These are phyloP conservation scores for Dryomyza anilis DNA, from an alignment of 2,888 invertebrate genomes.

Conservation along the genomic window DNA sequence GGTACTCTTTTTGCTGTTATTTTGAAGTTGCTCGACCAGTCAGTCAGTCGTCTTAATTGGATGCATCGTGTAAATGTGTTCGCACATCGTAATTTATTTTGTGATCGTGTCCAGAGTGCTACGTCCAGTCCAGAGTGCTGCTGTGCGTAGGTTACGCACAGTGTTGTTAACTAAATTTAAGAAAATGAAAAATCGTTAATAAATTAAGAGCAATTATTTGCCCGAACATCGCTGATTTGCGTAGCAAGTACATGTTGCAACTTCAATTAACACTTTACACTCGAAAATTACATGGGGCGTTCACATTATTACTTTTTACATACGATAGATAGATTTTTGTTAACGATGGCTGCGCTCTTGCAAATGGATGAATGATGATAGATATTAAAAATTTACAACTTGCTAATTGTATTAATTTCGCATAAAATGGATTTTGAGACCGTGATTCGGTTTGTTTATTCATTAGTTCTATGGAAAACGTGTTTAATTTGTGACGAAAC, in stretches of 20 bases:
- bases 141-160: background rate
- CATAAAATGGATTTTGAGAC: slow-evolving; percentile 36
- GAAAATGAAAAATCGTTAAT: slow-evolving; percentile 46
- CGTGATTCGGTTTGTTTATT: slow-evolving; percentile 44
- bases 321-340: background rate
- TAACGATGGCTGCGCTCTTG: background rate
- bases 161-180: slow-evolving; percentile 22
- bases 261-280: slow-evolving; percentile 29
- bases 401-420: slow-evolving; percentile 53
- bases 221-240: slow-evolving; percentile 52
- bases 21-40: background rate
- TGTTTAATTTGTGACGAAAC: slow-evolving; percentile 60
- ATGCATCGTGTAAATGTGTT: slow-evolving; percentile 37
- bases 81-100: slow-evolving; percentile 47
- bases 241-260: slow-evolving; percentile 39
- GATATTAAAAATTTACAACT: slow-evolving; percentile 53
- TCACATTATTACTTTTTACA: background rate
- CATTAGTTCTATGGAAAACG: slow-evolving; percentile 57
- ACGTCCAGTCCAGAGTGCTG: background rate
- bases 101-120: background rate
- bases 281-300: background rate
- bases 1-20: background rate
- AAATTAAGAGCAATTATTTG: slow-evolving; percentile 55
- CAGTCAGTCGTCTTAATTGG: slow-evolving; percentile 27
- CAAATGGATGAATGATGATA: slow-evolving; percentile 36